These are phyloP conservation scores for Pristionchus exspectatus DNA, from an alignment of 2,888 invertebrate genomes.

Conservation along the genomic window DNA sequence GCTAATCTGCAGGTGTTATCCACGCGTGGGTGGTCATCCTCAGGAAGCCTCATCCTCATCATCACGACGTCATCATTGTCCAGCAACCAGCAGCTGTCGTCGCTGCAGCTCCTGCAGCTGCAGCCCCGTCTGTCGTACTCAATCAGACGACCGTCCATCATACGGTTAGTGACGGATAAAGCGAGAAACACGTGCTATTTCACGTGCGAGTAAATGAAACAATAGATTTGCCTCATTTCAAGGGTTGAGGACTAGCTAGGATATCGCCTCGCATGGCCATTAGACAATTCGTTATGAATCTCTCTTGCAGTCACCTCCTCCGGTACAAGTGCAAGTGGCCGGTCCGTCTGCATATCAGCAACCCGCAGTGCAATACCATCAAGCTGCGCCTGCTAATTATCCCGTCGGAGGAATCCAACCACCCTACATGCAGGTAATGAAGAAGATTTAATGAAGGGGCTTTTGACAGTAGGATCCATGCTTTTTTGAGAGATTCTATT, in stretches of 20 bases:
- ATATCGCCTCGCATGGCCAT: too few relatives aligned
- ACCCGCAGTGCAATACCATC: constrained; percentile 4
- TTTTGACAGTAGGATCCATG: too few relatives aligned
- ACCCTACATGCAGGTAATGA: background rate
- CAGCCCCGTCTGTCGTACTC: background rate
- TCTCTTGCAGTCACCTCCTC: background rate
- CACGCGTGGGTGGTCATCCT: background rate
- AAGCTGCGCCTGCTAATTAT: background rate
- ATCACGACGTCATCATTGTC: background rate
- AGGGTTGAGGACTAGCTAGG: too few relatives aligned
- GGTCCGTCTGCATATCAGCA: background rate
- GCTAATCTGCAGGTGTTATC: background rate
- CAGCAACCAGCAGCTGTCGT: background rate
- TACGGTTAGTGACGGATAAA: background rate
- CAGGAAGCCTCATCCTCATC: background rate
- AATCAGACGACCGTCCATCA: constrained; percentile 3
- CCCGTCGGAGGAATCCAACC: background rate
- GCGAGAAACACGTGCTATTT: background rate
- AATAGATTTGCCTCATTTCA: too few relatives aligned
- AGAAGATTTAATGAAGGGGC: too few relatives aligned
- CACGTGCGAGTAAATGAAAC: background rate
- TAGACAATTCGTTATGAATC: background rate
- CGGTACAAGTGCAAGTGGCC: background rate
- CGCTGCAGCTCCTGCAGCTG: background rate
- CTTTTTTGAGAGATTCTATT: too few relatives aligned